These are phyloP conservation scores for Pharmacophagus antenor DNA, from an alignment of 2,888 invertebrate species.

Conservation along the genomic window DNA sequence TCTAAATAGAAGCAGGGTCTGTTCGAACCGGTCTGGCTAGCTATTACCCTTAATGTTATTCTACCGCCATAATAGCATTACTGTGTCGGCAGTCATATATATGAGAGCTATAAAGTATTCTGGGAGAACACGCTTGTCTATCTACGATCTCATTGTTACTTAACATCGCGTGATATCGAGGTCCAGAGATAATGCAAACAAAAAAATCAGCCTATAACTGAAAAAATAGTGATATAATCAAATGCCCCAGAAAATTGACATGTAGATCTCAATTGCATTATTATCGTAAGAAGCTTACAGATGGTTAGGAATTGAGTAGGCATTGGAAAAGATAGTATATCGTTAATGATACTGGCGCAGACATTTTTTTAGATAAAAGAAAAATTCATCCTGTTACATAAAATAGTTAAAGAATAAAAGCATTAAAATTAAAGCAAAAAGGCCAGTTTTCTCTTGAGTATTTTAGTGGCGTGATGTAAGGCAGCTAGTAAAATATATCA, in stretches of 20 bases:
- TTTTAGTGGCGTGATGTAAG: slow-evolving; percentile 1
- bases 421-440: neutral
- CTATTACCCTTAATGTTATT: no score
- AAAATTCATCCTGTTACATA: neutral
- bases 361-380: neutral
- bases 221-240: slow-evolving; percentile 60
- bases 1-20: no score
- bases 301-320: neutral
- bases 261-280: slow-evolving; percentile 29
- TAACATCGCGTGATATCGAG: no score
- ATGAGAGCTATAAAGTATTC: no score
- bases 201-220: no score
- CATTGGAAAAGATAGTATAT: neutral
- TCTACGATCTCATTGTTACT: no score
- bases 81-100: no score
- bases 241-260: slow-evolving; percentile 48
- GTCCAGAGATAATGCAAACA: no score
- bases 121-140: no score
- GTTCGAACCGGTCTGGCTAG: no score
- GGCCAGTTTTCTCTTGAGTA: neutral
- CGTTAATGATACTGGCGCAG: neutral
- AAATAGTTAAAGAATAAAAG: neutral
- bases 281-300: slow-evolving; percentile 1
- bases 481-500: slow-evolving; percentile 1
- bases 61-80: no score